Percentiles rank a stretch among this genome's conserved stretches.
These are phyloP conservation scores for Chaetodon trifascialis DNA, from an alignment of 2,113 vertebrate species.

Conservation along the genomic window DNA sequence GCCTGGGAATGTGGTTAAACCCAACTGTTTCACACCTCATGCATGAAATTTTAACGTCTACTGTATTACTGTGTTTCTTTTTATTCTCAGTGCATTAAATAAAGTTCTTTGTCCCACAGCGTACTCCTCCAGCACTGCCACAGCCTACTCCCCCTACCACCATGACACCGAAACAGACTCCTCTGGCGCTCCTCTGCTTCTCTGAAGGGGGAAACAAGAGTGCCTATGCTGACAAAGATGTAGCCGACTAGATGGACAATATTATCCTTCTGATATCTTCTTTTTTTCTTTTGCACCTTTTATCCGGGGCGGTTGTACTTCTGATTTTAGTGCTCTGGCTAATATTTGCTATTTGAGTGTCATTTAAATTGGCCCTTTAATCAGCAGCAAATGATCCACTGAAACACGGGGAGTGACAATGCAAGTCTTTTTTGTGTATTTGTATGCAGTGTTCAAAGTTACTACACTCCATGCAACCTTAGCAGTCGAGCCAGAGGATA, in stretches of 20 bases:
- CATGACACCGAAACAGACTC: constrained; percentile 92
- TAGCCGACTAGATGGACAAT: constrained; percentile 1
- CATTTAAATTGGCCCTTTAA: constrained; percentile 40
- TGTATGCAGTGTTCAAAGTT: constrained; percentile 56
- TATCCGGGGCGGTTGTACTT: constrained; percentile 15
- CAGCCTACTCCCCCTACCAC: constrained; percentile 81
- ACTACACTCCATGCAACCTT: constrained; percentile 25
- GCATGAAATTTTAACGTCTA: background rate
- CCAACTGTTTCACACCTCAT: background rate
- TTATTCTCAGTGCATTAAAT: background rate
- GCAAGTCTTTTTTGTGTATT: constrained; percentile 28
- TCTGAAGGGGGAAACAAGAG: constrained; percentile 44
- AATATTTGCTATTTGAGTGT: constrained; percentile 32
- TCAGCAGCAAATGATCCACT: constrained; percentile 17
- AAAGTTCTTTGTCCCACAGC: constrained; percentile 41
- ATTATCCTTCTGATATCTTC: constrained; percentile 8
- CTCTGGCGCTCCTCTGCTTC: constrained; percentile 92
- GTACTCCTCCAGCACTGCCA: constrained; percentile 20
- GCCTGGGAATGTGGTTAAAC: constrained; percentile 25
- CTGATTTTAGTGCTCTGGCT: constrained; percentile 39
- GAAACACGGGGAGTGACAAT: constrained; percentile 23
- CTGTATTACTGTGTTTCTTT: background rate
- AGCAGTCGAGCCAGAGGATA: constrained; percentile 39
- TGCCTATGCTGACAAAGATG: background rate
- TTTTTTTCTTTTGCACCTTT: constrained; percentile 57